Conservation (phyloP, 1,140 invertebrate genomes). For the Araneus ventricosus region DNA sequence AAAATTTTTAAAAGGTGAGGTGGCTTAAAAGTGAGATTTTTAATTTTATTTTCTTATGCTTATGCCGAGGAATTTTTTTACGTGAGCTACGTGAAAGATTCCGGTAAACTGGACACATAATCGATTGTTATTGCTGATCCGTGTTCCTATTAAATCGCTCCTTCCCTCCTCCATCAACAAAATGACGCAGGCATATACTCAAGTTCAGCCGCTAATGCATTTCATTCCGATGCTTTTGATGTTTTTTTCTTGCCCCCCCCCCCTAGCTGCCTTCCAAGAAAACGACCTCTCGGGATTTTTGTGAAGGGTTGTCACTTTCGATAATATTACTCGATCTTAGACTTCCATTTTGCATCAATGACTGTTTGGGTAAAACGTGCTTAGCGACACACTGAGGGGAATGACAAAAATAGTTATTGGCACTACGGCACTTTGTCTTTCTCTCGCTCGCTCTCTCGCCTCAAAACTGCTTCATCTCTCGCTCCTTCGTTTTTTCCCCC, state of each 20-base stretch:
- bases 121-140: constrained; percentile 73
- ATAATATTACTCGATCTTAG: constrained; percentile 73
- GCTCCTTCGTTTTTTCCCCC: background rate
- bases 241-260: background rate
- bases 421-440: constrained; percentile 64
- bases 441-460: constrained; percentile 36
- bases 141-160: constrained; percentile 72
- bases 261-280: constrained; percentile 52
- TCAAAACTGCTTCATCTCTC: constrained; percentile 50
- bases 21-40: constrained; percentile 64
- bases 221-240: constrained; percentile 63
- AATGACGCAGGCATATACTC: constrained; percentile 68
- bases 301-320: constrained; percentile 72
- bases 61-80: constrained; percentile 45
- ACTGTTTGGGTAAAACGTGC: constrained; percentile 70
- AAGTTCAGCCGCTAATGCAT: constrained; percentile 70
- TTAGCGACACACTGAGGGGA: constrained; percentile 53
- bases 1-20: constrained; percentile 45
- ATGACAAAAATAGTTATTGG: constrained; percentile 75
- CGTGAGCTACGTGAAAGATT: constrained; percentile 49
- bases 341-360: constrained; percentile 72
- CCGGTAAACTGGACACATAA: constrained; percentile 71
- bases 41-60: constrained; percentile 59
- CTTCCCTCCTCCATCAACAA: constrained; percentile 70
- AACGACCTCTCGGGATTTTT: constrained; percentile 60